Percentiles rank a stretch among this genome's conserved stretches.
phyloP scores from a whole-genome alignment of 2,888 invertebrate genomes.

The Peribatodes rhomboidaria region DNA sequence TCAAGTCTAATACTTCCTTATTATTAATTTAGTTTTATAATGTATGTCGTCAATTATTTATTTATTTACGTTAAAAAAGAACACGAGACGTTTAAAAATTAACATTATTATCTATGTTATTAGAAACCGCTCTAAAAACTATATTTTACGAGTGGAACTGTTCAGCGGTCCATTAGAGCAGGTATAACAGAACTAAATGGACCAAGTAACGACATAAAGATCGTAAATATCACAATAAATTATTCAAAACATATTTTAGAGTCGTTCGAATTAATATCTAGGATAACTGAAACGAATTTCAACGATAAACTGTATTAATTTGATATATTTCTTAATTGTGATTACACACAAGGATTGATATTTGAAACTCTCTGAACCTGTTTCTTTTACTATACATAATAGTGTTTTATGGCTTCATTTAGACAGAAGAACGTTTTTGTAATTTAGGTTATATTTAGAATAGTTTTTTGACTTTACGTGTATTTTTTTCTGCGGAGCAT shows the following conservation, averaged over 20 bases:
- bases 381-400: background rate
- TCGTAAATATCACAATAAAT: constrained; percentile 35
- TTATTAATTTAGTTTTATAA: too few relatives aligned
- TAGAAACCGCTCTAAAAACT: constrained; percentile 13
- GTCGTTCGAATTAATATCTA: constrained; percentile 33
- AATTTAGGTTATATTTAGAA: background rate
- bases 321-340: constrained; percentile 12
- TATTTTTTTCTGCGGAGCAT: background rate
- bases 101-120: constrained; percentile 5
- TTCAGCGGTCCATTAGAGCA: constrained; percentile 23
- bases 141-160: constrained; percentile 28
- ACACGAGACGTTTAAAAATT: constrained; percentile 12
- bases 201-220: constrained; percentile 27
- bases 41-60: background rate
- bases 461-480: background rate
- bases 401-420: constrained; percentile 31
- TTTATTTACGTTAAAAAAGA: constrained; percentile 3
- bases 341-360: constrained; percentile 13
- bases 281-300: constrained; percentile 30
- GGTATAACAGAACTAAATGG: constrained; percentile 28
- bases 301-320: constrained; percentile 27
- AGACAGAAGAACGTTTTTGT: background rate
- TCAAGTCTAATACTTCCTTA: too few relatives aligned
- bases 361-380: constrained; percentile 16
- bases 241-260: constrained; percentile 33